These are phyloP conservation scores for Rhagophthalmus giganteus DNA, from an alignment of 2,888 invertebrate species.

Conservation along the genomic window DNA sequence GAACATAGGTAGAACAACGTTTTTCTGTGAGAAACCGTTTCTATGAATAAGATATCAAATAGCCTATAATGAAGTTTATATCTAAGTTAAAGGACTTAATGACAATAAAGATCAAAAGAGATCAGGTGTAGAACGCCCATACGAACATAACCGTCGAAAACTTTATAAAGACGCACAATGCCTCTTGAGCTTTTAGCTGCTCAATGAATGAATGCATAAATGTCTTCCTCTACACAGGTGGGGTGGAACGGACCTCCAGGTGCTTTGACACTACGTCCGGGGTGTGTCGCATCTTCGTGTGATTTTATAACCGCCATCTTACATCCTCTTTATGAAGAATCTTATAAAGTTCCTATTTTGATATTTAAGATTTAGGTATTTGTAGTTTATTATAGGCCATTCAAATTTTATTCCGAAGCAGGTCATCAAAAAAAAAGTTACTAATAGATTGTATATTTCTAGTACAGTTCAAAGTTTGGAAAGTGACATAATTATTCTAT, in stretches of 20 bases:
- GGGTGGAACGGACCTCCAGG: conserved; percentile 27
- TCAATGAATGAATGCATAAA: conserved; percentile 29
- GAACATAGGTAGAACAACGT: too few relatives aligned
- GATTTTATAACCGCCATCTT: conserved; percentile 28
- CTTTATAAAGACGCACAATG: conserved; percentile 32
- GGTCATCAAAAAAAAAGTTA: too few relatives aligned
- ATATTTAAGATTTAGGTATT: too few relatives aligned
- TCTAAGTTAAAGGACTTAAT: conserved; percentile 41
- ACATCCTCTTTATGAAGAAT: conserved; percentile 22
- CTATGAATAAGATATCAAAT: conserved; percentile 37
- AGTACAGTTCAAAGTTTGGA: too few relatives aligned
- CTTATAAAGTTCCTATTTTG: too few relatives aligned
- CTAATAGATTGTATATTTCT: too few relatives aligned
- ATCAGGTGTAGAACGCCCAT: conserved; percentile 50
- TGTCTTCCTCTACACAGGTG: conserved; percentile 30
- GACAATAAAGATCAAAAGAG: conserved; percentile 42
- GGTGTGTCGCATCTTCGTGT: conserved; percentile 31
- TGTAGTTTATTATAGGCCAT: too few relatives aligned
- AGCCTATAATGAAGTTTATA: conserved; percentile 41
- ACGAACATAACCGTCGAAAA: conserved; percentile 38
- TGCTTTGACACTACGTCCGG: conserved; percentile 31
- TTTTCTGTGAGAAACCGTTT: conserved; percentile 18
- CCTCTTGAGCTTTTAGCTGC: conserved; percentile 31
- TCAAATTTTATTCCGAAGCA: too few relatives aligned
- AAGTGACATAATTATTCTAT: too few relatives aligned